A percentile compares a stretch with the other conserved stretches of the same genome.
Conservation (phyloP, 2,888 invertebrate genomes). For the Doris montereyensis region DNA sequence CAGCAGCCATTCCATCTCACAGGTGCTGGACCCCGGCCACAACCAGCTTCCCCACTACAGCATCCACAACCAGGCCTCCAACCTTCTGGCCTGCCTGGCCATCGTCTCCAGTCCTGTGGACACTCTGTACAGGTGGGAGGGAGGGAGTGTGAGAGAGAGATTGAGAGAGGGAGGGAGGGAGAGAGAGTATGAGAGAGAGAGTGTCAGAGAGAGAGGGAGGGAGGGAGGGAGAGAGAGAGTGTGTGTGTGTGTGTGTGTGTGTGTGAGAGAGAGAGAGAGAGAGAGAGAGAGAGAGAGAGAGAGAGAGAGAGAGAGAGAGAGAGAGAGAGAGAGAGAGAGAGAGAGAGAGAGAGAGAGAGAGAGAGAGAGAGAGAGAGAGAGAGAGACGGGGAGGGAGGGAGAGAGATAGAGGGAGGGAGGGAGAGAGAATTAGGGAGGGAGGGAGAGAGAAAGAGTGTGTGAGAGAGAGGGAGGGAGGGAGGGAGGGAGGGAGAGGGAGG, state of each 20-base stretch:
- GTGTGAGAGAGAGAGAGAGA: too few species aligned
- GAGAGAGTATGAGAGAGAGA: not conserved
- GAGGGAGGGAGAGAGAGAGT: not conserved
- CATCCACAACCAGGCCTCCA: slow-evolving; percentile 68
- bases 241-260: not conserved
- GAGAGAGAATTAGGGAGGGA: too few species aligned
- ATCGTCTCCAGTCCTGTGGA: slow-evolving; percentile 65
- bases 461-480: too few species aligned
- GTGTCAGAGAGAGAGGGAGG: not conserved
- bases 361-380: too few species aligned
- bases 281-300: too few species aligned
- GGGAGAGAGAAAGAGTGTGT: too few species aligned
- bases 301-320: too few species aligned
- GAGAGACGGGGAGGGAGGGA: too few species aligned
- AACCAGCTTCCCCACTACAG: slow-evolving; percentile 62
- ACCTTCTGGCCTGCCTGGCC: slow-evolving; percentile 62
- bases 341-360: too few species aligned
- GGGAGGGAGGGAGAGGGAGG: too few species aligned
- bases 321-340: too few species aligned
- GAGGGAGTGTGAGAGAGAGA: not conserved
- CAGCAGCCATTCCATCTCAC: slow-evolving; percentile 56
- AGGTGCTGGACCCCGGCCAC: slow-evolving; percentile 61
- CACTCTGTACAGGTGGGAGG: slow-evolving; percentile 60
- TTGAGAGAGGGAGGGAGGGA: not conserved
- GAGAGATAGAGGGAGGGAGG: too few species aligned